These are phyloP conservation scores for Meda fulgida DNA, from an alignment of 2,797 vertebrate genomes.

Conservation along the genomic window DNA sequence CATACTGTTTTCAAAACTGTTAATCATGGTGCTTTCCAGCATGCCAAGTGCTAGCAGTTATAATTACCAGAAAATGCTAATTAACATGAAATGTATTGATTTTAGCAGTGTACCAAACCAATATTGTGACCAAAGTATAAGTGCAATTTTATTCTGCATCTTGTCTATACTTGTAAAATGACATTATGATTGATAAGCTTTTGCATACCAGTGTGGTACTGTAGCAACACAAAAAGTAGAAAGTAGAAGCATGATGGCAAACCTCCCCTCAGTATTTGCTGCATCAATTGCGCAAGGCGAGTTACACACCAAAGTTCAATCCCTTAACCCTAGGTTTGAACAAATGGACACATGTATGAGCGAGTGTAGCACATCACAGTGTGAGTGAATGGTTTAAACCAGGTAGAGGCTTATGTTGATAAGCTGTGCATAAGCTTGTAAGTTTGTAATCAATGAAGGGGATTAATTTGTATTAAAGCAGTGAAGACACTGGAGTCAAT, in stretches of 20 bases:
- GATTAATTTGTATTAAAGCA: conserved; percentile 82
- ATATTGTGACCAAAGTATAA: background rate
- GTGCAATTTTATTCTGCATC: background rate
- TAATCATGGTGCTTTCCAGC: background rate
- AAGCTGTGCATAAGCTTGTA: conserved; percentile 78
- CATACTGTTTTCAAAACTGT: background rate
- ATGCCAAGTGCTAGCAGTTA: background rate
- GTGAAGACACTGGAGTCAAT: conserved; percentile 67
- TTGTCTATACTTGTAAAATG: background rate
- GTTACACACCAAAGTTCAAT: conserved; percentile 5
- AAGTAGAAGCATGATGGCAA: background rate
- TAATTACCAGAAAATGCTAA: background rate
- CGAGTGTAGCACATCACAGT: conserved; percentile 39
- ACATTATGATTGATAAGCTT: background rate
- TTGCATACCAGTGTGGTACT: background rate
- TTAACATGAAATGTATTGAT: background rate
- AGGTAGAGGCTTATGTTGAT: conserved; percentile 74
- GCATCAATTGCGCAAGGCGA: background rate
- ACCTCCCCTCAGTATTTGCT: background rate
- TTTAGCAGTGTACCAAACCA: background rate
- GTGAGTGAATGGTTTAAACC: conserved; percentile 60
- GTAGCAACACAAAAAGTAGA: background rate
- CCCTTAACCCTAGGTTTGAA: background rate
- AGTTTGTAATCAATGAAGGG: conserved; percentile 81
- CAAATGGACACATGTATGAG: background rate